Evolutionary conservation across 2,888 invertebrate genomes (phyloP).

Genomic region (Corbicula japonica): DNA sequence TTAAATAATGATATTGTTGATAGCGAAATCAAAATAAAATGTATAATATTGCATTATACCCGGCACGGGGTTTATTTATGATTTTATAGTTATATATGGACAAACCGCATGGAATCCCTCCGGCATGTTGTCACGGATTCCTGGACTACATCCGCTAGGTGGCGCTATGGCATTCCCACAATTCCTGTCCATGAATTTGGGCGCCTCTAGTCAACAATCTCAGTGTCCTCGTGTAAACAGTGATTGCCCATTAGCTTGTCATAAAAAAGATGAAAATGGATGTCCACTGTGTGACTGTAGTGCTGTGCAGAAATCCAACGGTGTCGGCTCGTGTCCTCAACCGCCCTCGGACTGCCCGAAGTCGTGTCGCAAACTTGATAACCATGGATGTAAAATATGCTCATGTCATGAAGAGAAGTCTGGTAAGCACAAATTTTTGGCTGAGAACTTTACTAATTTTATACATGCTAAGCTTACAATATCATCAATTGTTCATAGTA

Average conservation of each 20-base stretch:
- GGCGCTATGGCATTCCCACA: constrained; percentile 18
- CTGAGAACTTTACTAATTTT: too few relatives aligned
- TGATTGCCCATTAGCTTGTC: constrained; percentile 14
- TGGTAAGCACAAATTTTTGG: too few relatives aligned
- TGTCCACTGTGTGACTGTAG: constrained; percentile 23
- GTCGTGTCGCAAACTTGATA: constrained; percentile 12
- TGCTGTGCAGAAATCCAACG: neutral
- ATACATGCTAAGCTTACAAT: too few relatives aligned
- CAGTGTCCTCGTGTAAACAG: constrained; percentile 3
- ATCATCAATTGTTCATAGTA: too few relatives aligned
- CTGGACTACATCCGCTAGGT: constrained; percentile 10
- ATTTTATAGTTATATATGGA: too few relatives aligned
- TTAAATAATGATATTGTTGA: too few relatives aligned
- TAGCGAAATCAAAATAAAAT: too few relatives aligned
- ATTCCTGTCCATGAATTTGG: neutral
- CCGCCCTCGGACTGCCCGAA: constrained; percentile 5
- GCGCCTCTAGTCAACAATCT: neutral
- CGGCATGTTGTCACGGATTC: constrained; percentile 4
- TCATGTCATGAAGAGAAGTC: neutral
- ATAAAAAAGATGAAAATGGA: neutral
- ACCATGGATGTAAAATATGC: constrained; percentile 20
- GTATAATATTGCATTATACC: too few relatives aligned
- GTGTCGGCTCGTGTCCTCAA: neutral
- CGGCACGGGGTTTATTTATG: too few relatives aligned
- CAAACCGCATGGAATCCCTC: constrained; percentile 14